Evolutionary conservation across 30 jellyfish, hydroid and myxozoan genomes (phyloP).

Genomic region (Hydra vulgaris): DNA sequence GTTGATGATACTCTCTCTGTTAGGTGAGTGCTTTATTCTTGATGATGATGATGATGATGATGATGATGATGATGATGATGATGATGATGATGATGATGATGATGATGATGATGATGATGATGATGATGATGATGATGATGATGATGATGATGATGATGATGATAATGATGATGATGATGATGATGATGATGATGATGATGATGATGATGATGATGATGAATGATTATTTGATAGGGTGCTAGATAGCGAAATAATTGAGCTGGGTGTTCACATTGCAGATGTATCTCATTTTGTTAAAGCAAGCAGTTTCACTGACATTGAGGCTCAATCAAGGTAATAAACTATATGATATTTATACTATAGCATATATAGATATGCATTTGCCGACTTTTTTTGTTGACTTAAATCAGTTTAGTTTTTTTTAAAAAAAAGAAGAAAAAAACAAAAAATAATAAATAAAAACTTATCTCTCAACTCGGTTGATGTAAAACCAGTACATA

Average conservation of each 20-base stretch:
- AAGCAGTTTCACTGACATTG: constrained; percentile 19
- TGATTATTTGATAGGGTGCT: neutral
- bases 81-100: neutral
- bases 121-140: constrained; percentile 11
- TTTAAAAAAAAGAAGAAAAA: too few species aligned
- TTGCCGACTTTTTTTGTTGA: too few species aligned
- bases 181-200: neutral
- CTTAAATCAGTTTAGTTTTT: too few species aligned
- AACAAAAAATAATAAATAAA: too few species aligned
- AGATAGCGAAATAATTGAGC: constrained; percentile 12
- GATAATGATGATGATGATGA: neutral
- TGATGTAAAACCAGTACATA: too few species aligned
- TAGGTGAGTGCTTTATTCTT: neutral
- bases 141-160: neutral
- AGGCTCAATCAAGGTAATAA: constrained; percentile 23
- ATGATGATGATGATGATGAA: neutral
- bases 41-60: neutral
- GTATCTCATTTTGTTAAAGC: constrained; percentile 26
- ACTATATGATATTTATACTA: too few species aligned
- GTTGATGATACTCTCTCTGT: constrained; percentile 37
- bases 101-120: constrained; percentile 16
- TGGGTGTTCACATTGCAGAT: constrained; percentile 40
- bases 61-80: neutral
- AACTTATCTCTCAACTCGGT: too few species aligned
- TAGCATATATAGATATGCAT: too few species aligned